These are phyloP conservation scores for Dinoponera quadriceps DNA, from an alignment of 1,140 invertebrate genomes.

Conservation along the genomic window DNA sequence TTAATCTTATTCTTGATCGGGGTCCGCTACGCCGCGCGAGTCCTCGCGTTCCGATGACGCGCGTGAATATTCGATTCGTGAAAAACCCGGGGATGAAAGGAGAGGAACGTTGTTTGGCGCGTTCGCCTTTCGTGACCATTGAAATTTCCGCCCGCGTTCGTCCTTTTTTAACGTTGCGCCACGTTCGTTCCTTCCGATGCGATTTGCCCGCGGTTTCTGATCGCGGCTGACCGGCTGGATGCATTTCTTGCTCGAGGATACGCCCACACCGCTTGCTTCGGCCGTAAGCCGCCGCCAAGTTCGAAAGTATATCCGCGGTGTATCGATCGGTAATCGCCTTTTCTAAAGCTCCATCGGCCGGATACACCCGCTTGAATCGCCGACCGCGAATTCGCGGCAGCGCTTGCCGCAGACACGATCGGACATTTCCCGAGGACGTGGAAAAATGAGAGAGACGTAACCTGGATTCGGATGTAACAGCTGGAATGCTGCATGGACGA, in stretches of 20 bases:
- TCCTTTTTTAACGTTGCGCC: background rate
- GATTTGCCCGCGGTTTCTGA: background rate
- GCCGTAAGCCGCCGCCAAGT: background rate
- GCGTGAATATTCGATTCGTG: no score
- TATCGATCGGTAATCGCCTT: conserved; percentile 47
- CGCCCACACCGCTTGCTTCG: background rate
- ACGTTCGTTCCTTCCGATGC: background rate
- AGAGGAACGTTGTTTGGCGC: no score
- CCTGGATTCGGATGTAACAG: background rate
- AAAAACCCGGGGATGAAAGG: no score
- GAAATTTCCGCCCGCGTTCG: no score
- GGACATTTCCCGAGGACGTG: background rate
- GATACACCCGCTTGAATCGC: conserved; percentile 11
- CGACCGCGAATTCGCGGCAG: conserved; percentile 5
- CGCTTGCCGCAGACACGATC: background rate
- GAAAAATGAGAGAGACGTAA: conserved; percentile 10
- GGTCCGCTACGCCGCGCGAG: no score
- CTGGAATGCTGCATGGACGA: background rate
- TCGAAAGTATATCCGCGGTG: conserved; percentile 4
- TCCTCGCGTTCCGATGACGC: no score
- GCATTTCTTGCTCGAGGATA: conserved; percentile 2
- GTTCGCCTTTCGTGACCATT: no score
- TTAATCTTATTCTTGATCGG: no score
- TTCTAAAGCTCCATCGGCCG: background rate
- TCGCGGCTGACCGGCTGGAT: background rate